A percentile compares a stretch with the other conserved stretches of the same genome.
These are phyloP conservation scores for western clawed frog (Xenopus tropicalis) DNA, from an alignment of 2,113 vertebrate species.

Conservation along the genomic window DNA sequence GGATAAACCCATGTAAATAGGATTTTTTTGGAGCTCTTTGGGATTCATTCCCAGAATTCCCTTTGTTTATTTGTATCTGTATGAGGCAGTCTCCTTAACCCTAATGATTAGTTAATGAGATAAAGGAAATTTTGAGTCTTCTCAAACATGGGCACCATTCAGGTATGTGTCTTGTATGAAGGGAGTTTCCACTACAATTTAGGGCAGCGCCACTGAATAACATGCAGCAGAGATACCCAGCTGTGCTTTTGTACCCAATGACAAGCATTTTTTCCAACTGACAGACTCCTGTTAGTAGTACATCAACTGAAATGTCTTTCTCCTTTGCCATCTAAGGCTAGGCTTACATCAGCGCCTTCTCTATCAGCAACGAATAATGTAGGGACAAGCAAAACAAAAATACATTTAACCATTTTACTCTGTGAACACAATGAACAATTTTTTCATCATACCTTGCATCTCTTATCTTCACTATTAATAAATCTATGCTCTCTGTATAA, in stretches of 20 bases:
- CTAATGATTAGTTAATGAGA: too few species aligned
- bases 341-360: neutral
- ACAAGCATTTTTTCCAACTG: conserved; percentile 1
- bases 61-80: too few species aligned
- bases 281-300: neutral
- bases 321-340: neutral
- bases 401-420: neutral
- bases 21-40: too few species aligned
- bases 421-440: neutral
- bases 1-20: too few species aligned
- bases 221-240: neutral
- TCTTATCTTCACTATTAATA: too few species aligned
- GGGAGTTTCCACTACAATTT: neutral
- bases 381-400: neutral
- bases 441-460: too few species aligned
- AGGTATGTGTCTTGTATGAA: neutral
- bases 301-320: neutral
- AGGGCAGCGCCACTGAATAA: neutral
- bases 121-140: neutral
- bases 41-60: too few species aligned
- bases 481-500: too few species aligned
- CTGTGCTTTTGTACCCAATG: neutral
- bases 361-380: neutral
- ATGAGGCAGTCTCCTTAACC: too few species aligned
- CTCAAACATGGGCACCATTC: neutral